Base-by-base conservation (phyloP, 2,888 invertebrate genomes). In the Drosophila nigricruria region DNA sequence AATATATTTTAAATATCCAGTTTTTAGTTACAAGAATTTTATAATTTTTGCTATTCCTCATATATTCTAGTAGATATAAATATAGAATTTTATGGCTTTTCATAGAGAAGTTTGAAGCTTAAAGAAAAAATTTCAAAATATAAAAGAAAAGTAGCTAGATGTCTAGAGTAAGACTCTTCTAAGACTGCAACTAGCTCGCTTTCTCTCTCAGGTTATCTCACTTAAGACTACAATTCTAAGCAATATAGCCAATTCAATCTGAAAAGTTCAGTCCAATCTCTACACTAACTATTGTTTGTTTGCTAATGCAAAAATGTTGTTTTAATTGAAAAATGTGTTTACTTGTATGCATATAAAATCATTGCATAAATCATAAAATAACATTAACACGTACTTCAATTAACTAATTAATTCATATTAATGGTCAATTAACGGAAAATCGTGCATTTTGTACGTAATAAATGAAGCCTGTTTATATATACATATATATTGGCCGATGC, bases 371-470 rank as follows among this genome's bases (percentile, higher is more conserved):
- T 30, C 32, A 49, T 49, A 30, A 49, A 49, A 49, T 20, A 30
- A 49, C 30, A 49, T 32, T 32, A 32, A 30, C 49, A 49, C 49
- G 49, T 18, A 49, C 49, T 30, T 49, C 27, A 30, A 49, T 20
- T 49, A 49, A 32, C 49, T 49, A 49, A 49, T 49, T 49, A 49
- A 49, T 32, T 32, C 18, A 49, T 8, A 32, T 49, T 49, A 32
- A 49, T 32, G 49, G 30, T 30, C 18, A 49, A 49, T 49, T 32
- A 49, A 8, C 6, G 12, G 5, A 8, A 30, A 30, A 18, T 30
- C 30, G 14, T 49, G 30, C 30, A 49, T 3, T 12, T 18, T 0
- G 49, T 3, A 1, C 6, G 8, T 20, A 32, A 49, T 18, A 30
- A 49, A 30, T 30, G 12, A 12, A 30, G 5, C 6, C 27, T 18